These are phyloP conservation scores for Gulo gulo DNA, from an alignment of 2,113 vertebrate species.

Conservation along the genomic window DNA sequence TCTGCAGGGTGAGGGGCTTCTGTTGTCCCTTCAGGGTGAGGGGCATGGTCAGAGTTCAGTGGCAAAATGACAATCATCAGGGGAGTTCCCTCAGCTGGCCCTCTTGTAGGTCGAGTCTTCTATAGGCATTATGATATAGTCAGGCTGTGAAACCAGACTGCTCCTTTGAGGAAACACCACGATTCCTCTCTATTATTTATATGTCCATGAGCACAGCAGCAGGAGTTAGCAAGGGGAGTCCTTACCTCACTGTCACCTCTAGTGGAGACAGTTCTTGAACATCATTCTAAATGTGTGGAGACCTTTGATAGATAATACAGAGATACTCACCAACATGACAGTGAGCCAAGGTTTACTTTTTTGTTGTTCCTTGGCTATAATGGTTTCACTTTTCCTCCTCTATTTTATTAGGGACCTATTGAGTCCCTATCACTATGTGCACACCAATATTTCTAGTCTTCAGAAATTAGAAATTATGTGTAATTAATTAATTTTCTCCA, in stretches of 20 bases:
- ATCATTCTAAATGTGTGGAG: not conserved
- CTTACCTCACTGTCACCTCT: not conserved
- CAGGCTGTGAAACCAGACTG: not conserved
- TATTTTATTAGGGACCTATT: not conserved
- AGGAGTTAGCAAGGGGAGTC: not conserved
- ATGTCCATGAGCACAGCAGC: not conserved
- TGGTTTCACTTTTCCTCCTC: not conserved
- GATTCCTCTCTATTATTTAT: not conserved
- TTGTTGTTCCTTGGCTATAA: not conserved
- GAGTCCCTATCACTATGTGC: not conserved
- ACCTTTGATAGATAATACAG: not conserved
- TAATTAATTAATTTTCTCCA: not conserved
- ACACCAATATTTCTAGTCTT: not conserved
- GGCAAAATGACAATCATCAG: not conserved
- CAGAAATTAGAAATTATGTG: not conserved
- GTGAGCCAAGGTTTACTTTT: not conserved
- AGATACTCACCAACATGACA: not conserved
- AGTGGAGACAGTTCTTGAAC: not conserved
- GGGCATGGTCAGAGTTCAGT: not conserved
- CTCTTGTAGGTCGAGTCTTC: not conserved
- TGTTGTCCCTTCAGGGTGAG: not conserved
- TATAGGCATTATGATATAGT: not conserved
- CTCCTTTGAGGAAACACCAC: not conserved
- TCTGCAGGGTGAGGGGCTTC: not conserved
- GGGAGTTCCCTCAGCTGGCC: not conserved